Conservation (phyloP, 2,888 invertebrate genomes). For the Heliconius hortense region DNA sequence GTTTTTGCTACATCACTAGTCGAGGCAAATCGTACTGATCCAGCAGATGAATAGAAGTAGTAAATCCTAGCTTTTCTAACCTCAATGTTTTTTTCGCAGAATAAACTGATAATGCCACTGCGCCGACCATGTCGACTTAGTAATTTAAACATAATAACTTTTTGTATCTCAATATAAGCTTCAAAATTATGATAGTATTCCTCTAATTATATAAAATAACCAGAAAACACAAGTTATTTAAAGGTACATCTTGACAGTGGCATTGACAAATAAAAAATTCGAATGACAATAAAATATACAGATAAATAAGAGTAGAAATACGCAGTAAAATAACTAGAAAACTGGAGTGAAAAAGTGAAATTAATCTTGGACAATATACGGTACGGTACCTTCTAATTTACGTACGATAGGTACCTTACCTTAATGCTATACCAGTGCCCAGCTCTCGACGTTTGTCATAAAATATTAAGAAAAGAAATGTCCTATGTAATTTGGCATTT, state of each 20-base stretch:
- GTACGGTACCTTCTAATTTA: too few relatives aligned
- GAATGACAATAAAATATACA: not conserved
- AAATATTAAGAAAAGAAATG: too few relatives aligned
- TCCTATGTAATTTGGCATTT: too few relatives aligned
- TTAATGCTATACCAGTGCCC: too few relatives aligned
- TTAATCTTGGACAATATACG: too few relatives aligned
- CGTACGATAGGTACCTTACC: too few relatives aligned
- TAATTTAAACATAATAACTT: slow-evolving; percentile 69
- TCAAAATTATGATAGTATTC: not conserved
- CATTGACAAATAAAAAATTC: slow-evolving; percentile 43
- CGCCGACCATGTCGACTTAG: slow-evolving; percentile 68
- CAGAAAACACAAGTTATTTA: slow-evolving; percentile 30
- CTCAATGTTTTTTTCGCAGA: slow-evolving; percentile 73
- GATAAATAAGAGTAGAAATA: not conserved
- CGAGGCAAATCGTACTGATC: slow-evolving; percentile 67
- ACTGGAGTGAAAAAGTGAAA: too few relatives aligned
- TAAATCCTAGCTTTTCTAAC: slow-evolving; percentile 74
- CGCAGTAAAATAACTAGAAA: too few relatives aligned
- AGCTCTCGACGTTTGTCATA: too few relatives aligned
- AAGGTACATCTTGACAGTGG: slow-evolving; percentile 47
- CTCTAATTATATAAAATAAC: slow-evolving; percentile 23
- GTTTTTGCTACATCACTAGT: slow-evolving; percentile 60
- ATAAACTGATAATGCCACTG: slow-evolving; percentile 65
- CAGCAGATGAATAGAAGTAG: slow-evolving; percentile 70
- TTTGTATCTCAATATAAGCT: not conserved